Evolutionary conservation across 2,113 vertebrate species (phyloP), one percentile per base, ranked within the genome.

Genomic region (Morphnarchus princeps): DNA sequence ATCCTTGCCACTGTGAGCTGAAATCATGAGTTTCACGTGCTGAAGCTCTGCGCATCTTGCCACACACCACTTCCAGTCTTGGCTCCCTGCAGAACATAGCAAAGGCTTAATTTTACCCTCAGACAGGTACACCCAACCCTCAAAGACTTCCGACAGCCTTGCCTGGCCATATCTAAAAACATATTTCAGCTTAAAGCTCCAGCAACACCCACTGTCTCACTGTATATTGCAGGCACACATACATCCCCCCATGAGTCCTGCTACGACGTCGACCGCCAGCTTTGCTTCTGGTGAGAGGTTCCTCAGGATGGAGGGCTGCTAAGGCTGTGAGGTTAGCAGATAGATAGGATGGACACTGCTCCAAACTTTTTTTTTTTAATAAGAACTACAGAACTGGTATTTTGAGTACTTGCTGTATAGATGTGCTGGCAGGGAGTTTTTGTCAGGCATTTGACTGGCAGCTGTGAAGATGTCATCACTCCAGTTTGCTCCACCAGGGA

Each of bases 191-290:
- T 85, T 67, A 38, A 77, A 55, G 10, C 45, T 70, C 57, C 34
- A 28, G 61, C 65, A 82, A 17, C 36, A 25, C 7, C 10, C 21
- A 13, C 16, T 3, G 2, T 26, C n/a, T n/a, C 47, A 16, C 11
- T 61, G 7, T 31, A 4, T 58, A 29, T 47, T 79, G 36, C 38
- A 90, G 52, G 6, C 18, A 42, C 32, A 6, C 1, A 2, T 52
- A 63, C 19, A 28, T 9, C 17, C 16, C 28, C 2, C 19, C 82
- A 28, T 17, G 18, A 57, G 36, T 26, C 42, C 40, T 80, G 55
- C 29, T 40, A 17, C 1, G 3, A 42, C 34, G 32, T 13, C 3
- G 0, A 22, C 29, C 21, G 9, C 22, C 9, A 15, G 29, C 25
- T 80, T 36, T 52, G 15, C 9, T 61, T 49, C 74, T 66, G 34